Evolutionary conservation across 2,888 invertebrate genomes (phyloP).

Genomic region (Sinohyriopsis cumingii): DNA sequence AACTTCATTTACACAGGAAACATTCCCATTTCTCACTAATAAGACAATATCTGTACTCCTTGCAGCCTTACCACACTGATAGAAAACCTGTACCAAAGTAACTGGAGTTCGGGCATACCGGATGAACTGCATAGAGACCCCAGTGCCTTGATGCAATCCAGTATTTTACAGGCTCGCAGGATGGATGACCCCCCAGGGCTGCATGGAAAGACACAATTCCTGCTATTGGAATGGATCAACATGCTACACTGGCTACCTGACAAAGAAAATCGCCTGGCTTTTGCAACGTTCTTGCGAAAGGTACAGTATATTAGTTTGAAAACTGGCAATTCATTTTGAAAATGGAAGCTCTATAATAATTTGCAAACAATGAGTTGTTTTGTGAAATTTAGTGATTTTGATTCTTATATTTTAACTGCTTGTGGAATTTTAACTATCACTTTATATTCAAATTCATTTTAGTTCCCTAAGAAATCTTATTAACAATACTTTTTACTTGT

Average conservation of each 20-base stretch:
- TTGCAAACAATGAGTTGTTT: too few relatives aligned
- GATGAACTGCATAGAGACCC: constrained; percentile 81
- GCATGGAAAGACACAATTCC: constrained; percentile 93
- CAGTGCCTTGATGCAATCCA: constrained; percentile 88
- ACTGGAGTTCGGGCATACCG: constrained; percentile 67
- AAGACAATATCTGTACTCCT: neutral
- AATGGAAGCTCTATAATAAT: too few relatives aligned
- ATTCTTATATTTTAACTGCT: neutral
- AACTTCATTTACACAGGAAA: too few relatives aligned
- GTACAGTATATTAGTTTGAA: constrained; percentile 50
- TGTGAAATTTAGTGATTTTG: too few relatives aligned
- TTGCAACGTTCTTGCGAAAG: constrained; percentile 92
- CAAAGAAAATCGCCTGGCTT: constrained; percentile 80
- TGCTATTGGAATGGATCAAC: constrained; percentile 95
- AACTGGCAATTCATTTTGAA: too few relatives aligned
- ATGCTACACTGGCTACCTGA: constrained; percentile 83
- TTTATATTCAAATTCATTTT: neutral
- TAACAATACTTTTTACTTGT: neutral
- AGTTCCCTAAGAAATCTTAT: neutral
- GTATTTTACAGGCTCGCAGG: constrained; percentile 88
- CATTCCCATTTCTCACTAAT: too few relatives aligned
- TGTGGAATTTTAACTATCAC: too few relatives aligned
- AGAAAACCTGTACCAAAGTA: constrained; percentile 81
- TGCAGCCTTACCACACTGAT: constrained; percentile 81
- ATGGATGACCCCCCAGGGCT: constrained; percentile 95